Evolutionary conservation across 2,888 invertebrate genomes (phyloP), one percentile per base, ranked within the genome.

Genomic region (Copidosoma aretas): DNA sequence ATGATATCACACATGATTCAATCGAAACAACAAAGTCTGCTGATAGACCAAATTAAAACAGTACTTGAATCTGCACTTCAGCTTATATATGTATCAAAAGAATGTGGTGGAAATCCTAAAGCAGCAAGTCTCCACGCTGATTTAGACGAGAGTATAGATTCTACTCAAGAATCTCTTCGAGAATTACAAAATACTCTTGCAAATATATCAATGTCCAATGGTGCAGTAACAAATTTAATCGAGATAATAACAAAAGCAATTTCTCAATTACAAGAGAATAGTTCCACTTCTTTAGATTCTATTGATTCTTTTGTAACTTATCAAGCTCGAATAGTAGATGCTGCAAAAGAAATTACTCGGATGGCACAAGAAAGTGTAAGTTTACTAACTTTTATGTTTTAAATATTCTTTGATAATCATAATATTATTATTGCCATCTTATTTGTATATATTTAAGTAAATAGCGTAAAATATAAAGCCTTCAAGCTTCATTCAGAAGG

Each of bases 281-380:
- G 88, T 71, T 87, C 90, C 82, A 92, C 92, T 0, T 85, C 92
- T 12, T 85, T 92, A 69, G 91, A 92, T 1, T 88, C 90, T 0
- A 86, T 89, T 0, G 92, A 91, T 73, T 90, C 90, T 57, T 98
- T 94, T 84, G 98, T 97, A 3, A 97, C 98, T 85, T 97, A 95
- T 82, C 99, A 99, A 86, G 97, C 98, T 0, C 88, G 96, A 71
- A 98, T 99, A 97, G 96, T 98, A 32, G 92, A 92, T 73, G 90
- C 92, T 58, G 93, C 95, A 25, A 98, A 98, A 85, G 96, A 98
- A 84, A 96, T 99, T 73, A 94, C 96, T 0, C 88, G 93, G 60
- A 88, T 95, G 65, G 91, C 97, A 8, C 95, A 97, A 63, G 98
- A 98, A 81, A 97, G 98, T 91, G 93, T 93, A 75, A 85, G 85